These are phyloP conservation scores for Plebejus argus DNA, from an alignment of 2,888 invertebrate species.

Conservation along the genomic window DNA sequence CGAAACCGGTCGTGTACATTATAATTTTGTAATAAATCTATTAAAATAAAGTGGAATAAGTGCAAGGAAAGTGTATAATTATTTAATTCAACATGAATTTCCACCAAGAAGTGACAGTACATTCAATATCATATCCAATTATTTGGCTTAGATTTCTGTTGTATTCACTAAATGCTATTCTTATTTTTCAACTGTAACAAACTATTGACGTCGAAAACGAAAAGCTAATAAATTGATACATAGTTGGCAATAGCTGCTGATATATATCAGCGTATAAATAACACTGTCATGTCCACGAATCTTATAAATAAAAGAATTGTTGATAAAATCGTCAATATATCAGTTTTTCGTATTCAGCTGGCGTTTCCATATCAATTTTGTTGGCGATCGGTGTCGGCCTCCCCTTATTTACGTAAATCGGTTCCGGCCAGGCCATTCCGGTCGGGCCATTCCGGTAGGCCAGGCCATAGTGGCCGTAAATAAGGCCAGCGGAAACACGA, in stretches of 20 bases:
- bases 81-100: too few relatives aligned
- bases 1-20: too few relatives aligned
- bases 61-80: too few relatives aligned
- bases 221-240: slow-evolving; percentile 10
- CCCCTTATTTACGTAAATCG: slow-evolving; percentile 37
- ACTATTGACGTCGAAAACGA: not conserved
- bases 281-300: slow-evolving; percentile 22
- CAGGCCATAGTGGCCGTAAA: slow-evolving; percentile 31
- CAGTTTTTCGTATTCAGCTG: slow-evolving; percentile 34
- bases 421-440: slow-evolving; percentile 33
- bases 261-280: not conserved
- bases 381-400: slow-evolving; percentile 34
- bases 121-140: too few relatives aligned
- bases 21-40: too few relatives aligned
- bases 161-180: not conserved
- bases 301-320: slow-evolving; percentile 30
- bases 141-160: too few relatives aligned
- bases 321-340: slow-evolving; percentile 33
- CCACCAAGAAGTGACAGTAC: too few relatives aligned
- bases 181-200: slow-evolving; percentile 9
- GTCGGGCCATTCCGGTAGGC: slow-evolving; percentile 23
- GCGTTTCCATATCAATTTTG: slow-evolving; percentile 35
- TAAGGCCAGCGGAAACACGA: slow-evolving; percentile 38
- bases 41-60: too few relatives aligned
- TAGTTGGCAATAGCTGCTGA: slow-evolving; percentile 17